Base-by-base conservation (phyloP, 1,140 invertebrate genomes). In the Bombus vancouverensis region DNA sequence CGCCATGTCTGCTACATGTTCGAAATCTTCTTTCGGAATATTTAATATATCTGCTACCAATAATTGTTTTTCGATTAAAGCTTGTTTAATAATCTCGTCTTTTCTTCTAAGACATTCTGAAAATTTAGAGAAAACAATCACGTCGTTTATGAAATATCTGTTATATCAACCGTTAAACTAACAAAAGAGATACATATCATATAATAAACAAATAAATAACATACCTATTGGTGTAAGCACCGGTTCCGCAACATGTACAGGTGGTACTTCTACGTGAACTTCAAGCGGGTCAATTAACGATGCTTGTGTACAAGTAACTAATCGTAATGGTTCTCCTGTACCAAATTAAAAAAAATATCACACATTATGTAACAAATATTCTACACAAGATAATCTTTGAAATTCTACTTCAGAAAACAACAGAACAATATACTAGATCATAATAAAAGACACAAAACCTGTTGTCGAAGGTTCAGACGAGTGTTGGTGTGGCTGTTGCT, bases 191-290 rank as follows among this genome's bases (percentile, higher is more conserved):
- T 25, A 53, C 2, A 8, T 13, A 4, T 34, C 6, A 25, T 25
- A 71, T 37, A 76, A 75, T n/a, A 72, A 83, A 68, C 8, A 66
- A 71, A 10, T 47, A 47, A 44, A 10, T 47, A 47, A 44, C 53
- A 89, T 96, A 98, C 97, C 97, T 95, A 97, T 95, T 87, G 97
- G 97, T 78, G 98, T 98, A 86, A 98, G 95, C 89, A 98, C 97
- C 86, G 97, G 97, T 94, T 98, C 96, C 8, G 98, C 97, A 74
- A 97, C 96, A 88, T 97, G 97, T 65, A 98, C 96, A 39, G 97
- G 96, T 88, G 96, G 96, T 91, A 97, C 96, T 84, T 96, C 97
- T 47, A 98, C 96, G 85, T 97, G 96, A 85, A 98, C 97, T 94
- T 98, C 97, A 66, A 96, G 96, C 32, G 98, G 98, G 88, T 98